Conservation (phyloP, 2,888 invertebrate genomes). For the Osedax frankpressi region DNA sequence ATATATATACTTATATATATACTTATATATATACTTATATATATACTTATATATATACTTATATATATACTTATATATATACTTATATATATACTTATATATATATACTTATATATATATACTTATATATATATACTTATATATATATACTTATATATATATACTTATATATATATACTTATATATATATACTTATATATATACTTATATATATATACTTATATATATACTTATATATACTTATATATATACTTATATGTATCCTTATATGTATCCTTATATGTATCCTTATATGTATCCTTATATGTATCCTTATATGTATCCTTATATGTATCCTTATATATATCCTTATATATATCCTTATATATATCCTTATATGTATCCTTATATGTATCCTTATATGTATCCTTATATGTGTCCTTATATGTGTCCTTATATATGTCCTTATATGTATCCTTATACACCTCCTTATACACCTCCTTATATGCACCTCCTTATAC, state of each 20-base stretch:
- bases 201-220: neutral
- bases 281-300: neutral
- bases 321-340: neutral
- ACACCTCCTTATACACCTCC: neutral
- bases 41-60: neutral
- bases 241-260: neutral
- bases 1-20: neutral
- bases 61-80: neutral
- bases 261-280: neutral
- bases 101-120: neutral
- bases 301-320: neutral
- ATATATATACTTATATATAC: neutral
- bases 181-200: neutral
- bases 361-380: neutral
- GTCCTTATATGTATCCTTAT: neutral
- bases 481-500: neutral
- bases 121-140: neutral
- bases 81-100: neutral
- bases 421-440: neutral
- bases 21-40: neutral
- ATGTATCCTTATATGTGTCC: neutral
- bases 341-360: neutral
- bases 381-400: neutral
- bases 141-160: neutral
- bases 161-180: neutral